Base-by-base conservation (phyloP, 2,888 invertebrate species). In the Drosophila niveifrons region DNA sequence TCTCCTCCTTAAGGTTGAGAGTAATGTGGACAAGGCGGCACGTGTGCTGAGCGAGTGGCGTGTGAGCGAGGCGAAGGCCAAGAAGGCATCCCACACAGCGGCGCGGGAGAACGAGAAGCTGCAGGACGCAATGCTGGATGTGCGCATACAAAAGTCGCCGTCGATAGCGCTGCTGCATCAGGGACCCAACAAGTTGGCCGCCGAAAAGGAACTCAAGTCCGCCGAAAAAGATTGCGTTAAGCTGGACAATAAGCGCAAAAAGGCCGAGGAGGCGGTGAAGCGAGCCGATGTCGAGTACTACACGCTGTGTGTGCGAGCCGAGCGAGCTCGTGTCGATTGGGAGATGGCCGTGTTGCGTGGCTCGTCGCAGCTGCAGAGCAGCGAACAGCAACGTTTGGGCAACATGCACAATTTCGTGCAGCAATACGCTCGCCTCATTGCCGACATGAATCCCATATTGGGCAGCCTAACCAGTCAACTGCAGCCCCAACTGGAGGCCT, bases 221-320 rank as follows among this genome's bases (percentile, higher is more conserved):
- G 93, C 93, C 70, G 95, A 95, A 77, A 94, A 94, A 78, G 95
- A 95, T 86, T 94, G 94, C 68, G 95, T 94, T 34, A 95, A 98
- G 94, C 92, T 98, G 90, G 97, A 97, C 92, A 95, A 96, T 66
- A 97, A 98, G 90, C 95, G 97, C 89, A 94, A 96, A 80, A 98
- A 98, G 93, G 96, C 97, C 23, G 97, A 97, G 92, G 97, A 98
- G 90, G 95, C 96, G 3, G 96, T 98, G 34, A 96, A 97, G 90
- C 96, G 98, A 91, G 96, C 97, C 55, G 98, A 98, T 93, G 96
- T 97, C 69, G 98, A 98, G 90, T 98, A 98, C 93, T 98, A 98
- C 90, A 97, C 97, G 75, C 94, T 96, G 55, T 98, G 98, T 90
- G 96, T 98, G 75, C 95, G 97, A 82, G 96, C 98, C 31, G 98